Percentiles rank a stretch among this genome's conserved stretches.
phyloP scores from a whole-genome alignment of 2,888 invertebrate species.

The Plebejus argus region DNA sequence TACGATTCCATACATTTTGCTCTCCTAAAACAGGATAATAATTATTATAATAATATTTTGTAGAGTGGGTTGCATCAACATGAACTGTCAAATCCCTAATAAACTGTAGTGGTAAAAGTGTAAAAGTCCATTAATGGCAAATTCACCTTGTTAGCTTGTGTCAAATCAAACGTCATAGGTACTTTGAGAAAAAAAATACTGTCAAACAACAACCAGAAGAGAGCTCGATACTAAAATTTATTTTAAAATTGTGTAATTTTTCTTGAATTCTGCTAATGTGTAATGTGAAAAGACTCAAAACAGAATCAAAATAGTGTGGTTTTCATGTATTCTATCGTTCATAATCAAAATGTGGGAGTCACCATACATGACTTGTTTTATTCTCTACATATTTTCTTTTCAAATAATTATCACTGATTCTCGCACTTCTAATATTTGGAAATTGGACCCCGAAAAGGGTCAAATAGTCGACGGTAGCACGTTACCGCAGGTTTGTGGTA shows the following conservation, averaged over 20 bases:
- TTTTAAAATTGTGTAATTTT: constrained; percentile 54
- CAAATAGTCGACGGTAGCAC: constrained; percentile 85
- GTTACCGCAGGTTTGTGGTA: constrained; percentile 74
- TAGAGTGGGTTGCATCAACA: too few species aligned
- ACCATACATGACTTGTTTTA: constrained; percentile 82
- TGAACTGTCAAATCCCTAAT: too few species aligned
- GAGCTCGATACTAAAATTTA: constrained; percentile 48
- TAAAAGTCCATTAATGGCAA: too few species aligned
- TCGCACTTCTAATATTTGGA: constrained; percentile 91
- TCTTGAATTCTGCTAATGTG: constrained; percentile 52
- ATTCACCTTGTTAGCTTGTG: background rate
- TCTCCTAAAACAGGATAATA: too few species aligned
- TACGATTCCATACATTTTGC: too few species aligned
- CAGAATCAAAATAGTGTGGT: constrained; percentile 49
- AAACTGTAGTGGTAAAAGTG: too few species aligned
- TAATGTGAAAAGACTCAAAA: constrained; percentile 52
- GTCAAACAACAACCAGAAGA: constrained; percentile 54
- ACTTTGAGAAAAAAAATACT: constrained; percentile 30
- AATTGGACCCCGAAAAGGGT: constrained; percentile 87
- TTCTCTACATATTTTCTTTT: constrained; percentile 86
- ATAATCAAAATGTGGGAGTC: constrained; percentile 77
- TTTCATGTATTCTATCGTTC: constrained; percentile 61
- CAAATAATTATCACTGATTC: constrained; percentile 88
- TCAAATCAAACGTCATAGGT: background rate
- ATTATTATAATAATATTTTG: too few species aligned